A percentile compares a stretch with the other conserved stretches of the same genome.
Conservation (phyloP, 2,888 invertebrate genomes). For the Adelphocoris suturalis region DNA sequence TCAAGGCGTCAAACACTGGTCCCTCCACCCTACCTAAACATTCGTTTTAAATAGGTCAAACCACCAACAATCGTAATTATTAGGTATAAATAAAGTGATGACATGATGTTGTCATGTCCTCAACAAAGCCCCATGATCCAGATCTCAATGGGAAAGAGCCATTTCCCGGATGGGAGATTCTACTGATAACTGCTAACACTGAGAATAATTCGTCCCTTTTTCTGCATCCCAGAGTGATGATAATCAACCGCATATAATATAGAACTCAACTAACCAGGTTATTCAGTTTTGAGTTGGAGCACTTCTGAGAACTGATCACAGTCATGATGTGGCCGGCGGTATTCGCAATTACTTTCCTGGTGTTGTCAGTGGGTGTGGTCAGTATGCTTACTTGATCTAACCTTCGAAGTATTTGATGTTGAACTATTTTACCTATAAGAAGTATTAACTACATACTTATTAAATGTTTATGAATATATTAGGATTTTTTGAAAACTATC, state of each 20-base stretch:
- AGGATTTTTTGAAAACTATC: too few relatives aligned
- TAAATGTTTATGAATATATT: too few relatives aligned
- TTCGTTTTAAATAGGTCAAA: too few relatives aligned
- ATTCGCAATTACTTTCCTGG: not conserved
- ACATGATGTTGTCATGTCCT: not conserved
- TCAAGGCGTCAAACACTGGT: too few relatives aligned
- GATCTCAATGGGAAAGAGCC: not conserved
- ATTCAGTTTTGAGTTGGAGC: not conserved
- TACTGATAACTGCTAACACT: not conserved
- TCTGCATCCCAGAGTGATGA: not conserved
- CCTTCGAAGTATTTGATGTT: too few relatives aligned
- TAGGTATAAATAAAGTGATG: not conserved
- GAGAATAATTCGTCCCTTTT: not conserved
- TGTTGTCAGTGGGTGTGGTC: not conserved
- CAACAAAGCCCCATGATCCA: not conserved
- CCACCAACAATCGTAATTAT: too few relatives aligned
- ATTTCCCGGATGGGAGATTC: slow-evolving; percentile 17
- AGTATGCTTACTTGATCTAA: not conserved
- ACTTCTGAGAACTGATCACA: not conserved
- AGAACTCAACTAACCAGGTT: not conserved
- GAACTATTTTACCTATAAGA: too few relatives aligned
- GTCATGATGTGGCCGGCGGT: not conserved
- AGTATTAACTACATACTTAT: too few relatives aligned
- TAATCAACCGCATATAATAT: not conserved
- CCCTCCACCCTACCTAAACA: too few relatives aligned